Conservation (phyloP, 2,113 vertebrate genomes). For the Atlantisia rogersi region DNA sequence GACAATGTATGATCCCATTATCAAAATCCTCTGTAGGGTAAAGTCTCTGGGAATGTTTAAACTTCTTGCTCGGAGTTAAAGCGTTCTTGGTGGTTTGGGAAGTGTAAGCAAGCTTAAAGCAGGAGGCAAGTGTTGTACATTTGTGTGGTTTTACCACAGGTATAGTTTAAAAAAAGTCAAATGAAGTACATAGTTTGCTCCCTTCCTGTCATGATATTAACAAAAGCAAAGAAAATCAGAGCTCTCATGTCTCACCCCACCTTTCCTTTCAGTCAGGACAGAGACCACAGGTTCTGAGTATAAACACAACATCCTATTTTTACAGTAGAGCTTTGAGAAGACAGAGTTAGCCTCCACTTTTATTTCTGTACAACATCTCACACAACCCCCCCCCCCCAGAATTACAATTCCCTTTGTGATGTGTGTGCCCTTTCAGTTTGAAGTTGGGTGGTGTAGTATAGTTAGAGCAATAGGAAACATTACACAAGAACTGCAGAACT, state of each 20-base stretch:
- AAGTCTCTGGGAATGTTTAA: background rate
- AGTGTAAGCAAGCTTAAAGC: background rate
- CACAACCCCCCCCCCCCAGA: background rate
- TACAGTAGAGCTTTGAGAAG: background rate
- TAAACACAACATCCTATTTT: background rate
- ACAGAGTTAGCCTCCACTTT: background rate
- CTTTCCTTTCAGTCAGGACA: background rate
- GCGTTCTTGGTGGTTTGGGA: background rate
- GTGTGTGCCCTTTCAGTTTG: background rate
- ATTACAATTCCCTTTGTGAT: background rate
- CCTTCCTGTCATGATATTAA: background rate
- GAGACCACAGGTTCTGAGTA: background rate
- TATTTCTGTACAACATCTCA: background rate
- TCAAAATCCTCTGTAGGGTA: background rate
- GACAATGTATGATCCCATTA: background rate
- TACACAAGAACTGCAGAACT: background rate
- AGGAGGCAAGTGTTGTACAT: background rate
- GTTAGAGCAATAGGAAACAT: background rate
- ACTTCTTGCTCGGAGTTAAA: background rate
- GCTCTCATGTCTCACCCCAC: accelerated
- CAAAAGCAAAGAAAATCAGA: background rate
- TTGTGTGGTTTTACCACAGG: background rate
- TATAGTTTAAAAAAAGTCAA: background rate
- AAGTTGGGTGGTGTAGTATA: background rate
- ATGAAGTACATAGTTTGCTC: background rate